Evolutionary conservation across 2,113 vertebrate species (phyloP).

Genomic region (Turdus rufiventris): DNA sequence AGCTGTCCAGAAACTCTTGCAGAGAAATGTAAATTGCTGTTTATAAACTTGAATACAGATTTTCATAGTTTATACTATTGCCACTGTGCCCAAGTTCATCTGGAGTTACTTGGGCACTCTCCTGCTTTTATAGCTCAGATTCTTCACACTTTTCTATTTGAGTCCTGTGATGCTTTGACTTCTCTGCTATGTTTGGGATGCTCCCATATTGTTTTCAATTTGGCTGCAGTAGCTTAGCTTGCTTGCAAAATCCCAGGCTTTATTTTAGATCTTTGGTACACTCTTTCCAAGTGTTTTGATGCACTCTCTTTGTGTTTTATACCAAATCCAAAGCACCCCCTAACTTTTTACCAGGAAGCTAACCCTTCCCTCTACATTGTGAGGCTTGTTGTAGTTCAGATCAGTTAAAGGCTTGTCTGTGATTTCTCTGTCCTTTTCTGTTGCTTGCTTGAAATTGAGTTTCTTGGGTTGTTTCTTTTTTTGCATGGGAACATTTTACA

Average conservation of each 20-base stretch:
- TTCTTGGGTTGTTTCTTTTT: background rate
- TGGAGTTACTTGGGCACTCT: background rate
- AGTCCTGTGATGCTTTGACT: background rate
- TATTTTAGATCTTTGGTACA: background rate
- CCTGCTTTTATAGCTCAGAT: background rate
- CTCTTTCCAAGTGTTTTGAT: background rate
- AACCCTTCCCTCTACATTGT: background rate
- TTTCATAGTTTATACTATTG: background rate
- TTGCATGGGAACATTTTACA: background rate
- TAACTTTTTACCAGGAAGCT: background rate
- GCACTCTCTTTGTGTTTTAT: background rate
- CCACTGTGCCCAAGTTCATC: background rate
- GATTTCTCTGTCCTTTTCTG: background rate
- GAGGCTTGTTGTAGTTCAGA: background rate
- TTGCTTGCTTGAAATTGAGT: background rate
- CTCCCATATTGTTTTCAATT: background rate
- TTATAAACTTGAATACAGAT: background rate
- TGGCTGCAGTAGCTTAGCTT: background rate
- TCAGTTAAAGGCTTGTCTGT: background rate
- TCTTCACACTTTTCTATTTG: background rate
- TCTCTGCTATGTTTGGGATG: slow-evolving; percentile 1
- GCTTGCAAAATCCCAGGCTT: background rate
- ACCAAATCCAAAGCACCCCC: background rate
- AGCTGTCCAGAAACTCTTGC: background rate
- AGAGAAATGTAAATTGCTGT: background rate